Evolutionary conservation across 2,113 vertebrate species (phyloP), one percentile per base, ranked within the genome.

Genomic region (Eclectus roratus): DNA sequence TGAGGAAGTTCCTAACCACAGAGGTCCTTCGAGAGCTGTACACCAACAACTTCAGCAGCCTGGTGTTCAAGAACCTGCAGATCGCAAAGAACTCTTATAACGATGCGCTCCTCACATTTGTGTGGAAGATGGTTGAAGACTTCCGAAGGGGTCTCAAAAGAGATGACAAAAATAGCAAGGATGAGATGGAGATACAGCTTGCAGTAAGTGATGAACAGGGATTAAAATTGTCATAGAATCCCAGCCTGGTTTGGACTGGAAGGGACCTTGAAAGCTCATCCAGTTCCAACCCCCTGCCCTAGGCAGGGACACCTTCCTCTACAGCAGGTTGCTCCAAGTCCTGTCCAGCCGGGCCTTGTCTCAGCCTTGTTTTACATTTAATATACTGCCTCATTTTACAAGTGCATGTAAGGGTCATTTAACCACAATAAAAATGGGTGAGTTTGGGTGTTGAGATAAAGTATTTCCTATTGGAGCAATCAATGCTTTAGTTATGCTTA

Each of bases 11-110:
- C 87, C 98, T 99, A 91, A 97, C 98, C 39, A 98, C 98, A 2
- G 97, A 98, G 8, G 98, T 98, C 31, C 98, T 99, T 56, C 97
- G 97, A 1, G 96, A 99, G 16, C 98, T 99, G 77, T 99, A 99
- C 88, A 97, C 98, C 44, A 97, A 96, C 82, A 96, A 99, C 93
- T 98, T 99, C 78, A 97, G 97, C 97, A 98, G 98, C 73, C 97
- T 99, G 20, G 98, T 99, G 50, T 98, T 98, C 58, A 97, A 97
- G 82, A 98, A 98, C 71, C 95, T 98, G 89, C 98, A 98, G 96
- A 98, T 98, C 0, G 98, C 98, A 43, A 98, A 98, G 95, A 98
- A 98, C 47, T 98, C 98, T 63, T 98, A 98, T 64, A 98, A 98
- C 0, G 98, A 98, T 0, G 91, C 98, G 1, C 98, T 98, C 7